Base-by-base conservation (phyloP, 1,140 invertebrate species). In the Drosophila tristis region DNA sequence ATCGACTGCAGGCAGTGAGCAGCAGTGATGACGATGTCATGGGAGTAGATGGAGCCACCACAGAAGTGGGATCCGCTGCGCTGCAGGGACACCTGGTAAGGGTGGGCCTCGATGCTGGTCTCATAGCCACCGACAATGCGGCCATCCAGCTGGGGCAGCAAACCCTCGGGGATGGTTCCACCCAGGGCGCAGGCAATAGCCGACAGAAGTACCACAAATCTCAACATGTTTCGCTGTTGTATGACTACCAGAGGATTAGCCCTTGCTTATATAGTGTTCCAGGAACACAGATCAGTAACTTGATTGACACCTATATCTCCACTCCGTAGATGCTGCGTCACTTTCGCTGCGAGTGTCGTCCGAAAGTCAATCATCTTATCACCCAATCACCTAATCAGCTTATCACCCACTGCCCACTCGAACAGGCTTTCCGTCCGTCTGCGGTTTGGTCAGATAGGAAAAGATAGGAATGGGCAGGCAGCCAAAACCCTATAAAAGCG, bases 1-100 rank as follows among this genome's bases (percentile, higher is more conserved):
- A 72, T 35, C 81, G 92, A 89, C 47, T 92, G 89, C 47, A 94
- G 91, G 66, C 94, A 95, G 78, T 95, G 94, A 2, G 94, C 94
- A 5, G 94, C 94, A 0, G 94, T 94, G 20, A 95, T 61, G 9
- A 94, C 92, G 9, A 93, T 93, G 4, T 92, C 84, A 9, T 92
- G 78, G 2, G 92, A 93, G 53, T 94, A 93, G 23, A 95, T 87
- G 0, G 93, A 93, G 0, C 94, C 94, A 1, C 94, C 94, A 73
- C 94, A 94, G 67, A 94, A 94, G 74, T 94, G 94, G 50, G 90
- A 78, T 2, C 92, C 92, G 0, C 73, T 86, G 29, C 84, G 77
- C 68, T 80, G 78, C 54, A 91, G 58, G 0, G 90, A 91, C 13
- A 91, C 75, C 71, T 91, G 90, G 23, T 76, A 91, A 31, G 90